A percentile compares a stretch with the other conserved stretches of the same genome.
Evolutionary conservation across 2,797 vertebrate genomes (phyloP).

Genomic region (Lateolabrax maculatus): DNA sequence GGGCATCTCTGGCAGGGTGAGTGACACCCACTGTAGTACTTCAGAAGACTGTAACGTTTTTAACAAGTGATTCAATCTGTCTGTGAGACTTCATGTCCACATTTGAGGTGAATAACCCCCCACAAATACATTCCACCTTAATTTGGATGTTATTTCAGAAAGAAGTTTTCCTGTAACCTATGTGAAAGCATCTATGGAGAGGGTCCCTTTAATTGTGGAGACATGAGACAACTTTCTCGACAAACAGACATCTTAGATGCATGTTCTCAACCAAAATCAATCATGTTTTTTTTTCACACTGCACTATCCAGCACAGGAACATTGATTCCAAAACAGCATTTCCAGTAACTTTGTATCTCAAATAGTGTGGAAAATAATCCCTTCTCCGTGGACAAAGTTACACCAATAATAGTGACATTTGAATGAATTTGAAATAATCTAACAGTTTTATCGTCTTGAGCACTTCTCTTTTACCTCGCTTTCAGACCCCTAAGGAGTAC

Average conservation of each 20-base stretch:
- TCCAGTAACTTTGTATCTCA: constrained; percentile 34
- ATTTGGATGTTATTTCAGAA: neutral
- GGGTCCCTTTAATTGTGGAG: neutral
- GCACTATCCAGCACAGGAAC: neutral
- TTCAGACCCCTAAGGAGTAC: constrained; percentile 96
- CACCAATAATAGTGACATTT: neutral
- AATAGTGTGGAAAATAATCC: constrained; percentile 7
- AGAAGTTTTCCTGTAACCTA: neutral
- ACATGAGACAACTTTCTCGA: constrained; percentile 9
- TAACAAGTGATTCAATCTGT: constrained; percentile 5
- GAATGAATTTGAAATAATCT: constrained; percentile 1
- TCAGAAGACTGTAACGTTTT: constrained; percentile 4
- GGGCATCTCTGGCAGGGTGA: constrained; percentile 97
- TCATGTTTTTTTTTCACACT: constrained; percentile 19
- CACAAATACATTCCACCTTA: neutral
- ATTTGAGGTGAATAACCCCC: neutral
- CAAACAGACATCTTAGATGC: constrained; percentile 11
- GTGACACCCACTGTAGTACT: constrained; percentile 48
- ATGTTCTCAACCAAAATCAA: constrained; percentile 42
- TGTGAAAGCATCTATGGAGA: neutral
- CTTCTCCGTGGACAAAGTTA: constrained; percentile 5
- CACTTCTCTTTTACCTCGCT: neutral
- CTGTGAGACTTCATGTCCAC: neutral
- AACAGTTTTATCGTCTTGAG: constrained; percentile 7
- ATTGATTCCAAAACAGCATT: constrained; percentile 27